These are phyloP conservation scores for Callitettix versicolor DNA, from an alignment of 1,140 invertebrate genomes.

Conservation along the genomic window DNA sequence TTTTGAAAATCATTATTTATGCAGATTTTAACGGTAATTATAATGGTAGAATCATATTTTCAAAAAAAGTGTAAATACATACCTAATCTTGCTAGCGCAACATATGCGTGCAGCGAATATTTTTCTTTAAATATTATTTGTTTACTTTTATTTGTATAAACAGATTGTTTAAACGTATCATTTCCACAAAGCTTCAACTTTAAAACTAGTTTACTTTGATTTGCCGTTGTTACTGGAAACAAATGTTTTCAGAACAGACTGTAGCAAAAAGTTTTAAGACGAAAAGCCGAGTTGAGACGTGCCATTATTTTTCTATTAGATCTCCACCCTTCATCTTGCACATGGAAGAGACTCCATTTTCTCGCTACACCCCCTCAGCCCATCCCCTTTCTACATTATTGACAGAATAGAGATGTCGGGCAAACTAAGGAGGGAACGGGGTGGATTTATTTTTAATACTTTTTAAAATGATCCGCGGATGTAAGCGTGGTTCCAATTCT, in stretches of 20 bases:
- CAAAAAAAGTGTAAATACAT: no score
- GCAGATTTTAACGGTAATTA: no score
- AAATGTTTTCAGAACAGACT: no score
- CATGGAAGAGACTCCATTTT: no score
- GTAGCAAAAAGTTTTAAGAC: slow-evolving; percentile 1
- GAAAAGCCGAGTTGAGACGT: slow-evolving; percentile 1
- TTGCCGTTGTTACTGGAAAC: no score
- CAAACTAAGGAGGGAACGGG: neutral
- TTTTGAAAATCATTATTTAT: no score
- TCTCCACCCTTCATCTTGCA: neutral
- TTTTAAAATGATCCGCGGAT: no score
- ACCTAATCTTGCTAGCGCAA: no score
- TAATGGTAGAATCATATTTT: no score
- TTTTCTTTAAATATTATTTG: no score
- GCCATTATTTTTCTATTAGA: neutral
- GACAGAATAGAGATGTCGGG: neutral
- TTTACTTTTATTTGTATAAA: neutral
- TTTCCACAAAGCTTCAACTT: neutral
- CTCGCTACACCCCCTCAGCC: neutral
- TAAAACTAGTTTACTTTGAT: neutral
- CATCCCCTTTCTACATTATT: neutral
- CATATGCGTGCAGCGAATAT: no score
- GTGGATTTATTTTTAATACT: neutral
- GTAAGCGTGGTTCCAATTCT: no score
- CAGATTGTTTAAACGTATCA: neutral